Percentiles rank a stretch among this genome's conserved stretches.
Conservation (phyloP, 2,888 invertebrate species). For the Cyrtodaria siliqua region DNA sequence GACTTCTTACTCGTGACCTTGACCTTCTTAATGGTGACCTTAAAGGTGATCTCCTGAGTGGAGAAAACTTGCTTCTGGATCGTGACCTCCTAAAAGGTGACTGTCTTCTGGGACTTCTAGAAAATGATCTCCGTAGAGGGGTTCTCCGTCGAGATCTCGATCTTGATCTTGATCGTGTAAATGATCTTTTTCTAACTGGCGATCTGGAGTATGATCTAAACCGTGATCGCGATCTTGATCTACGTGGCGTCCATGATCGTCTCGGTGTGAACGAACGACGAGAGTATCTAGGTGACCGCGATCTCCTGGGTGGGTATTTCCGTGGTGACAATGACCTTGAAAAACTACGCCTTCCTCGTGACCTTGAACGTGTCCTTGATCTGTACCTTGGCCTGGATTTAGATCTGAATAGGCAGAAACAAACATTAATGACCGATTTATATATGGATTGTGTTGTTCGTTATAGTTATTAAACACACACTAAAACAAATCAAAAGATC, state of each 20-base stretch:
- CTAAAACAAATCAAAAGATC: too few species aligned
- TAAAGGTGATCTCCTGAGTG: slow-evolving; percentile 19
- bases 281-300: slow-evolving; percentile 55
- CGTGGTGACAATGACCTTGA: slow-evolving; percentile 29
- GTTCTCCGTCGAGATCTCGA: slow-evolving; percentile 64
- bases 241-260: slow-evolving; percentile 52
- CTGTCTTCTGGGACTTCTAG: slow-evolving; percentile 57
- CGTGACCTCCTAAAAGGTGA: slow-evolving; percentile 52
- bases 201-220: slow-evolving; percentile 58
- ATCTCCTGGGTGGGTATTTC: slow-evolving; percentile 47
- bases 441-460: too few species aligned
- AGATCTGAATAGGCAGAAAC: slow-evolving; percentile 42
- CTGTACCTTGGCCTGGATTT: slow-evolving; percentile 60
- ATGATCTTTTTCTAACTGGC: slow-evolving; percentile 45
- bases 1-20: slow-evolving; percentile 40
- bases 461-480: too few species aligned
- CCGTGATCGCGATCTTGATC: slow-evolving; percentile 65
- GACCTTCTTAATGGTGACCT: slow-evolving; percentile 20
- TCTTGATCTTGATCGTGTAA: slow-evolving; percentile 54
- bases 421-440: too few species aligned
- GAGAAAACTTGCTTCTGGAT: slow-evolving; percentile 36
- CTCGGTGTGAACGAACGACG: slow-evolving; percentile 53
- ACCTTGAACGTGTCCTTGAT: slow-evolving; percentile 51
- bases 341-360: slow-evolving; percentile 47
- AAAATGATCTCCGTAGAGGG: slow-evolving; percentile 52